A percentile compares a stretch with the other conserved stretches of the same genome.
Conservation (phyloP, 2,888 invertebrate genomes). For the Apoderus coryli region DNA sequence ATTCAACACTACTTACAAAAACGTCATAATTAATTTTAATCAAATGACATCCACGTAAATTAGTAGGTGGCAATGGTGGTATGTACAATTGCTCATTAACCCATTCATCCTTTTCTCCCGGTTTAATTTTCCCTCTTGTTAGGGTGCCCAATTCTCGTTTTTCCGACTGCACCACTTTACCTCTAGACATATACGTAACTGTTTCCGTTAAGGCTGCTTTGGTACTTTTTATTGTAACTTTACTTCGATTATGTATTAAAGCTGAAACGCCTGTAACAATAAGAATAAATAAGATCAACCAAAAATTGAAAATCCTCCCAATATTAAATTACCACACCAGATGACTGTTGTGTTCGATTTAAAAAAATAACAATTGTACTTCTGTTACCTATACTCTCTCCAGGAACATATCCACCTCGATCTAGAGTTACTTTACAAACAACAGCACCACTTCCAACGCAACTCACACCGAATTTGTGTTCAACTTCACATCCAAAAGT, state of each 20-base stretch:
- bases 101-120: conserved; percentile 74
- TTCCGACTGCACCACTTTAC: conserved; percentile 76
- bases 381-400: conserved; percentile 70
- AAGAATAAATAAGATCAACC: conserved; percentile 7
- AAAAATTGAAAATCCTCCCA: no score
- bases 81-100: conserved; percentile 79
- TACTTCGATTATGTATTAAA: conserved; percentile 69
- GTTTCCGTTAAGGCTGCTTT: conserved; percentile 79
- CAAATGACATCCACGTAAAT: conserved; percentile 84
- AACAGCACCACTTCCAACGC: conserved; percentile 78
- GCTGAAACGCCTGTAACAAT: conserved; percentile 46
- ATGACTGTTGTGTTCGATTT: no score
- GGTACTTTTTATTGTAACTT: conserved; percentile 71
- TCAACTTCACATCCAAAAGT: conserved; percentile 84
- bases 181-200: conserved; percentile 76
- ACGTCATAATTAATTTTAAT: conserved; percentile 89
- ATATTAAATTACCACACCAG: no score
- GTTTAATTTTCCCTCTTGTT: conserved; percentile 64
- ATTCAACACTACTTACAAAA: conserved; percentile 48
- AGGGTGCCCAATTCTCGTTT: conserved; percentile 70
- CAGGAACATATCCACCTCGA: conserved; percentile 88
- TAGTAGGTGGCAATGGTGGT: conserved; percentile 87
- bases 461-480: conserved; percentile 77
- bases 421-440: conserved; percentile 75
- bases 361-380: conserved; percentile 1